A percentile compares a stretch with the other conserved stretches of the same genome.
Conservation (phyloP, 2,113 vertebrate genomes). For the Ceyx margarethae region DNA sequence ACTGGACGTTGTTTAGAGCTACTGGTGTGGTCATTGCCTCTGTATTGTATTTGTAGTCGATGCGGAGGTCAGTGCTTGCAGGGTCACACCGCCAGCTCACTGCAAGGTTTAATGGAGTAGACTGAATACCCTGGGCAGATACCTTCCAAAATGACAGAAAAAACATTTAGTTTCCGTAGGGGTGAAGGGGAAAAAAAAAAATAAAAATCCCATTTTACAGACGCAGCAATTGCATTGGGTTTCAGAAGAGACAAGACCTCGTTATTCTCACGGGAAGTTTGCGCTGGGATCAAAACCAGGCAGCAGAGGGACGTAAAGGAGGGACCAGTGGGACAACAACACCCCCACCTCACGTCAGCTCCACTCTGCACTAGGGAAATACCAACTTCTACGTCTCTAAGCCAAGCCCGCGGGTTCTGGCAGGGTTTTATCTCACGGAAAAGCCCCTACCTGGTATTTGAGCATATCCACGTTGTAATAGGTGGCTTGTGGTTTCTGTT, state of each 20-base stretch:
- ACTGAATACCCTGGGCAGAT: slow-evolving; percentile 91
- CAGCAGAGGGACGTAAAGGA: not conserved
- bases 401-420: not conserved
- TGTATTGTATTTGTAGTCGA: slow-evolving; percentile 96
- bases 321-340: not conserved
- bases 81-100: slow-evolving; percentile 93
- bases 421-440: not conserved
- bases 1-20: slow-evolving; percentile 92
- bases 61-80: slow-evolving; percentile 90
- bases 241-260: not conserved
- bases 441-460: slow-evolving; percentile 89
- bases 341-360: not conserved
- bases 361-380: not conserved
- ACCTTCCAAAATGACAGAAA: slow-evolving; percentile 81
- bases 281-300: not conserved
- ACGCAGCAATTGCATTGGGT: not conserved
- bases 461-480: slow-evolving; percentile 99
- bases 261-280: not conserved
- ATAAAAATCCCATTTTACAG: slow-evolving; percentile 7
- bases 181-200: not conserved
- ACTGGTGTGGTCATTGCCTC: slow-evolving; percentile 89
- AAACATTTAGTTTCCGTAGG: slow-evolving; percentile 49
- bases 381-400: not conserved
- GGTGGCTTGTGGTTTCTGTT: slow-evolving; percentile 96
- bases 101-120: slow-evolving; percentile 94